Percentiles rank a stretch among this genome's conserved stretches.
Conservation (phyloP, 1,140 invertebrate species). For the Protaetia brevitarsis region DNA sequence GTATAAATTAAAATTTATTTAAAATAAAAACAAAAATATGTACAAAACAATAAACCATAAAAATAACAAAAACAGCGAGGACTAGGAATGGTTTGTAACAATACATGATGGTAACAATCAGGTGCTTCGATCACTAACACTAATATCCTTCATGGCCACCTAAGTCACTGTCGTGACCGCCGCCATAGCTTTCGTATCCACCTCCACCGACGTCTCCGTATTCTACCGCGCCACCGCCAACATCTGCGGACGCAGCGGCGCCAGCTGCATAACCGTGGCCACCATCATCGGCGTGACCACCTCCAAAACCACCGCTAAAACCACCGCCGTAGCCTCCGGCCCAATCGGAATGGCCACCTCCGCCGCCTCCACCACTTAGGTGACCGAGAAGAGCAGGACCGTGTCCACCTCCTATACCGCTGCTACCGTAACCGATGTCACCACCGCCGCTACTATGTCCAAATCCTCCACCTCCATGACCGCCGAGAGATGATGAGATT, state of each 20-base stretch:
- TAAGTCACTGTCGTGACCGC: slow-evolving; percentile 28
- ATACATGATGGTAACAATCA: not conserved
- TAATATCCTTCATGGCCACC: slow-evolving; percentile 38
- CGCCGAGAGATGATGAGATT: slow-evolving; percentile 31
- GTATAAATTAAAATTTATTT: not conserved
- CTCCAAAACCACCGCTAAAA: slow-evolving; percentile 28
- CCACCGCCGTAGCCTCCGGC: slow-evolving; percentile 34
- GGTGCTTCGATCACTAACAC: not conserved
- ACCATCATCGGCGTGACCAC: slow-evolving; percentile 28
- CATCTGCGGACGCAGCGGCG: slow-evolving; percentile 19
- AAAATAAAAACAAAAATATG: slow-evolving; percentile 1
- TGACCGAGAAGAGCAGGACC: slow-evolving; percentile 21
- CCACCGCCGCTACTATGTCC: slow-evolving; percentile 15
- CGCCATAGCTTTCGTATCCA: slow-evolving; percentile 23
- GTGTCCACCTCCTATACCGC: slow-evolving; percentile 36
- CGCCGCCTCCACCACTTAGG: slow-evolving; percentile 9
- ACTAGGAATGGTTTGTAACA: slow-evolving; percentile 21
- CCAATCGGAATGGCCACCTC: slow-evolving; percentile 22
- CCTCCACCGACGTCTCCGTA: slow-evolving; percentile 24
- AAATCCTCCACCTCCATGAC: slow-evolving; percentile 34
- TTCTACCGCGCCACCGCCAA: slow-evolving; percentile 22
- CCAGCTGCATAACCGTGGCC: slow-evolving; percentile 14
- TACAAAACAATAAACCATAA: not conserved
- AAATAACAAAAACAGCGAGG: slow-evolving; percentile 12
- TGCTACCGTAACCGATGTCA: slow-evolving; percentile 26